Evolutionary conservation across 2,888 invertebrate species (phyloP).

Genomic region (Drosophila rubida): DNA sequence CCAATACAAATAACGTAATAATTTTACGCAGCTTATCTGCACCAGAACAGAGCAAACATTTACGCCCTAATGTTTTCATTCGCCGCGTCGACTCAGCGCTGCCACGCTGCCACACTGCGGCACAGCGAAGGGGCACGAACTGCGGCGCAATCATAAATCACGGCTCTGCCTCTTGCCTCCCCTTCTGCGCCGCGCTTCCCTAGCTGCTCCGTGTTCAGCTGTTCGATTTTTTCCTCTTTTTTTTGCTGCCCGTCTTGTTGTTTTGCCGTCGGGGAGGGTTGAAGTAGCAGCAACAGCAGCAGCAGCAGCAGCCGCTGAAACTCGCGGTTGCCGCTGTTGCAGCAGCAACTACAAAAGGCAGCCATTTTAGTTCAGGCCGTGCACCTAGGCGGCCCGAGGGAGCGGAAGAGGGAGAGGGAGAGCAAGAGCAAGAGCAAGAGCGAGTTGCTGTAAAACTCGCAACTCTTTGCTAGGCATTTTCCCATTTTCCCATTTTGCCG

Average conservation of each 20-base stretch:
- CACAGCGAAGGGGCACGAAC: conserved; percentile 10
- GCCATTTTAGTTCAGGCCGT: conserved; percentile 50
- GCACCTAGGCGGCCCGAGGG: conserved; percentile 35
- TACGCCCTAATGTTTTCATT: conserved; percentile 83
- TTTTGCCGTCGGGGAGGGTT: conserved; percentile 52
- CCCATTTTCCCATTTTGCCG: conserved; percentile 34
- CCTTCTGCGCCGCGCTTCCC: background rate
- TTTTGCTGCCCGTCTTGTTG: background rate
- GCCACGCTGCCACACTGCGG: too few species aligned
- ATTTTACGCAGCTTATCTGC: conserved; percentile 83
- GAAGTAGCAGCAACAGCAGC: conserved; percentile 3
- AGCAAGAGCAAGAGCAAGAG: conserved; percentile 4
- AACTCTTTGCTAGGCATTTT: conserved; percentile 71
- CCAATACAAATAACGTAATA: conserved; percentile 83
- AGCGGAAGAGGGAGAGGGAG: background rate
- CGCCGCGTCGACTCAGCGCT: conserved; percentile 29
- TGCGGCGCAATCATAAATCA: conserved; percentile 73
- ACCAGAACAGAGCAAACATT: conserved; percentile 84
- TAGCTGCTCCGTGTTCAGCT: conserved; percentile 59
- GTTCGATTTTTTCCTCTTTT: conserved; percentile 45
- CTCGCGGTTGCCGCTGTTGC: conserved; percentile 13
- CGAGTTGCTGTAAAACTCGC: conserved; percentile 18
- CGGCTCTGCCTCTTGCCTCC: background rate
- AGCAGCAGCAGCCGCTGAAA: conserved; percentile 6
- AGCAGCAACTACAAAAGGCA: conserved; percentile 39